Evolutionary conservation across 23 tunicate species (phyloP).

Genomic region (Trididemnum clinides): DNA sequence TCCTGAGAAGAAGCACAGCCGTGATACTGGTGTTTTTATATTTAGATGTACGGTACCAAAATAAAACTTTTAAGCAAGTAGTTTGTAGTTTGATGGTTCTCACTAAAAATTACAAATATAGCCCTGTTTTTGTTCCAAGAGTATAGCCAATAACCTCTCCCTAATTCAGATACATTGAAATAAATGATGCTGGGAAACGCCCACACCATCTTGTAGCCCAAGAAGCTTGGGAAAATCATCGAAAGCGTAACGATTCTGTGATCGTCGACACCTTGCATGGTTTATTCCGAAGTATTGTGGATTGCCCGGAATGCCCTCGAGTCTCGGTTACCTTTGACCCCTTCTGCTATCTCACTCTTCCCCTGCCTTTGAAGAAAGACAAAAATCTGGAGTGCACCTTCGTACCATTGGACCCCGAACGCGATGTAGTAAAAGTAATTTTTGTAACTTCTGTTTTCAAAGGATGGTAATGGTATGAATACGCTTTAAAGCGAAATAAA

Average conservation of each 20-base stretch:
- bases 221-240: slow-evolving; percentile 88
- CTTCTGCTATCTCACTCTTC: slow-evolving; percentile 77
- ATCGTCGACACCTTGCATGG: slow-evolving; percentile 90
- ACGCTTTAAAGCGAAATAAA: no score
- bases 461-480: no score
- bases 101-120: no score
- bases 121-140: no score
- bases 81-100: no score
- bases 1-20: no score
- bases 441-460: no score
- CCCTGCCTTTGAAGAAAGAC: slow-evolving; percentile 63
- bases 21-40: no score
- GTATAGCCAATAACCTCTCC: not conserved
- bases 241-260: slow-evolving; percentile 67
- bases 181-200: slow-evolving; percentile 77
- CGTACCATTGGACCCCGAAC: slow-evolving; percentile 51
- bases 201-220: slow-evolving; percentile 57
- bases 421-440: slow-evolving; percentile 59
- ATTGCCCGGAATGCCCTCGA: slow-evolving; percentile 88
- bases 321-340: slow-evolving; percentile 97
- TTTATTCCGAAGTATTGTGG: slow-evolving; percentile 77
- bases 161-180: slow-evolving; percentile 68
- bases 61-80: no score
- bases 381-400: slow-evolving; percentile 47
- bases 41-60: no score